A percentile compares a stretch with the other conserved stretches of the same genome.
Conservation (phyloP, 2,888 invertebrate genomes). For the Mythimna vitellina region DNA sequence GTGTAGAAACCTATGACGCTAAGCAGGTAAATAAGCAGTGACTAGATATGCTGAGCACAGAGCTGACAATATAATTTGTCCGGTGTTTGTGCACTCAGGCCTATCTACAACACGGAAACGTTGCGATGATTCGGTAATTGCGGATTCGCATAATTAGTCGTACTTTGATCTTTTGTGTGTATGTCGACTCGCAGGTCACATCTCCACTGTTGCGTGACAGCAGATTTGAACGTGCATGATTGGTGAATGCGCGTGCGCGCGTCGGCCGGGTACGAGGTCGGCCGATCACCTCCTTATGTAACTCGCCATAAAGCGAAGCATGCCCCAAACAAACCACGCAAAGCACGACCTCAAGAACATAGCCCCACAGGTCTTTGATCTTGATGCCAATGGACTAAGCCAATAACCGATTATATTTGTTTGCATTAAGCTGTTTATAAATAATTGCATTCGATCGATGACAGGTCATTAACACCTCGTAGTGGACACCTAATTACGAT, state of each 20-base stretch:
- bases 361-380: conserved; percentile 74
- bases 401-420: conserved; percentile 64
- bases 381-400: conserved; percentile 71
- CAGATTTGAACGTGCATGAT: conserved; percentile 78
- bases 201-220: conserved; percentile 63
- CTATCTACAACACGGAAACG: conserved; percentile 44
- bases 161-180: conserved; percentile 60
- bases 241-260: conserved; percentile 80
- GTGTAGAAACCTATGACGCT: conserved; percentile 43
- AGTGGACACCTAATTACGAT: conserved; percentile 45
- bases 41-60: conserved; percentile 50
- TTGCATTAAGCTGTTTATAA: conserved; percentile 61
- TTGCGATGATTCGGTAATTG: conserved; percentile 40
- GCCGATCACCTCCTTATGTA: conserved; percentile 88
- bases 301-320: conserved; percentile 73
- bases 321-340: conserved; percentile 76
- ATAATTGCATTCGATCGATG: conserved; percentile 47
- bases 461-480: conserved; percentile 47
- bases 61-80: conserved; percentile 41
- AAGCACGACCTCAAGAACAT: conserved; percentile 64
- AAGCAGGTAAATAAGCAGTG: conserved; percentile 27
- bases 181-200: conserved; percentile 55
- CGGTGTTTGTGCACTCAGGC: conserved; percentile 14
- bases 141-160: conserved; percentile 48
- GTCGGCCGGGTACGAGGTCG: conserved; percentile 81